Evolutionary conservation across 1,140 invertebrate genomes (phyloP), one percentile per base, ranked within the genome.

Genomic region (Matsumurasca onukii): DNA sequence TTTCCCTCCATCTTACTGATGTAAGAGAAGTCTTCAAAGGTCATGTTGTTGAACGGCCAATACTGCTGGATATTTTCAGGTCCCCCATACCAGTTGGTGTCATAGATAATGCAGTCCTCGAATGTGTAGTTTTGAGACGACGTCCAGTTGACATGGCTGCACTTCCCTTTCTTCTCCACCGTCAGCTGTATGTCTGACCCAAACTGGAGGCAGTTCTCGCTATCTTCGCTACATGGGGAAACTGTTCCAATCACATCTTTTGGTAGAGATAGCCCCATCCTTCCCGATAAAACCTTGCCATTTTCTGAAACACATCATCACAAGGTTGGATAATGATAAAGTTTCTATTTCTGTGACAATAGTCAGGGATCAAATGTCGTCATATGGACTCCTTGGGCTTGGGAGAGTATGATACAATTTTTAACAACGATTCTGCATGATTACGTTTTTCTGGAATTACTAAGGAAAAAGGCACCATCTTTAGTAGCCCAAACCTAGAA

Each of bases 11-110:
- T 20, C 48, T 31, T 66, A 12, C 59, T 70, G 0, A 72, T 55
- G 13, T 69, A 70, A 0, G 67, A 2, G 17, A 27, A 17, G 0
- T 68, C 31, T 3, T 27, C 34, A 25, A 55, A 70, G 1, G 57
- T 25, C 0, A 62, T 24, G 57, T 69, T 69, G 20, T 72, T 62
- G 5, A 72, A 24, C 5, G 71, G 71, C 71, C 71, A 72, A 22
- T 61, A 12, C 45, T 72, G 71, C 17, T 24, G 13, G 1, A 13
- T 34, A 0, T 25, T 1, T 25, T 72, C 69, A n/a, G 69, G 31
- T 1, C 71, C 71, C 0, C 71, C 71, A 22, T 49, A 72, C 71
- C 71, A 72, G 52, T 48, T 62, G 55, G 30, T 57, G 39, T 31
- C 65, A 39, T 59, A 61, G 51, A 27, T 25, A 31, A 31, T 61